Evolutionary conservation across 2,113 vertebrate genomes (phyloP).

Genomic region (Bagarius yarrelli): DNA sequence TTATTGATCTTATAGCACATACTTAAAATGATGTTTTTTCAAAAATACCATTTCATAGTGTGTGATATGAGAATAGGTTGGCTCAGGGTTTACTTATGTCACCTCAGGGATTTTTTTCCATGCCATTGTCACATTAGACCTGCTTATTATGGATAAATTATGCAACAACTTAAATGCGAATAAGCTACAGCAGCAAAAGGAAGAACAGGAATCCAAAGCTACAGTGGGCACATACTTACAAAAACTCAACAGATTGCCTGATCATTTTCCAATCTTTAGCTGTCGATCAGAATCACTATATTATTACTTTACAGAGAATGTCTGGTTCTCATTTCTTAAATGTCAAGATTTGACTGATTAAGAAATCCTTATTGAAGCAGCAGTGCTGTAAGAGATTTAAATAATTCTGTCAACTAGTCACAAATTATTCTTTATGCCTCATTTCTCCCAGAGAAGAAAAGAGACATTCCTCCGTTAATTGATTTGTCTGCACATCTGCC

Average conservation of each 20-base stretch:
- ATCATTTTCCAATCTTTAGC: neutral
- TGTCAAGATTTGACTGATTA: constrained; percentile 23
- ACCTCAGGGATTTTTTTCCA: too few species aligned
- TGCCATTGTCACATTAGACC: too few species aligned
- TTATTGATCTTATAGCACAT: too few species aligned
- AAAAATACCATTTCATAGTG: too few species aligned
- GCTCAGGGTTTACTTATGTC: too few species aligned
- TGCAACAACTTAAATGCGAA: too few species aligned
- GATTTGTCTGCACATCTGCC: constrained; percentile 29
- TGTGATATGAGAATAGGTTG: too few species aligned
- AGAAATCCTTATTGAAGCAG: constrained; percentile 1
- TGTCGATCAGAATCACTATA: neutral
- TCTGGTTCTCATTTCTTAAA: constrained; percentile 19
- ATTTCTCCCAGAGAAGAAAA: constrained; percentile 13
- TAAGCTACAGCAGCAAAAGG: too few species aligned
- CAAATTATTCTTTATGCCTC: neutral
- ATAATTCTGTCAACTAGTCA: constrained; percentile 11
- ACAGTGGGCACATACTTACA: neutral
- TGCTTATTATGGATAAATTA: too few species aligned
- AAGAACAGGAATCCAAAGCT: neutral
- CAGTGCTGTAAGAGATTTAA: constrained; percentile 10
- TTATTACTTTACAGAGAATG: neutral
- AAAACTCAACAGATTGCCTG: neutral
- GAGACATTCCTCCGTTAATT: constrained; percentile 19
- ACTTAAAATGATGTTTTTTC: too few species aligned